Percentiles rank a stretch among this genome's conserved stretches.
Conservation (phyloP, 2,113 vertebrate species). For the Mugil cephalus region DNA sequence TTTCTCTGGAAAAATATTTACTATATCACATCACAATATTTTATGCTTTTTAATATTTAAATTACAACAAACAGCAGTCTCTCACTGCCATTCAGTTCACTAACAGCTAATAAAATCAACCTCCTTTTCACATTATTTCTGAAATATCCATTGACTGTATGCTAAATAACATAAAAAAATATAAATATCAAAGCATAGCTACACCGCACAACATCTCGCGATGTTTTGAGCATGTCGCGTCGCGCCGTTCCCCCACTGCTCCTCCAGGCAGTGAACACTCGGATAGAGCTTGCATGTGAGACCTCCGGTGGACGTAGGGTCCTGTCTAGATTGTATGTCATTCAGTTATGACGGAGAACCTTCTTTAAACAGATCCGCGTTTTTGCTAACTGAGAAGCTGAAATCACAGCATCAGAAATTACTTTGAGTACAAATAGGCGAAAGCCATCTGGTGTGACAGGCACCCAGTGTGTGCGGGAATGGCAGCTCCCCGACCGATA, state of each 20-base stretch:
- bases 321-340: constrained; percentile 2
- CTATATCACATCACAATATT: no score
- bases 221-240: not conserved
- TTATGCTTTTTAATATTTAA: no score
- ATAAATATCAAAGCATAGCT: no score
- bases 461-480: constrained; percentile 72
- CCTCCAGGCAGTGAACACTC: constrained; percentile 27
- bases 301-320: not conserved
- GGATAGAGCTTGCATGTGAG: constrained; percentile 27
- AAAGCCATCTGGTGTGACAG: constrained; percentile 40
- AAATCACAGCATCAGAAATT: constrained; percentile 15
- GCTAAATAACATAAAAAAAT: no score
- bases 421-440: constrained; percentile 5
- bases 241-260: not conserved
- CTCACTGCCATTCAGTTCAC: no score
- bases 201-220: constrained; percentile 48
- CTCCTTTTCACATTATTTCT: no score
- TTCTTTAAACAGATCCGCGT: not conserved
- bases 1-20: no score
- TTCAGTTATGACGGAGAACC: constrained; percentile 50
- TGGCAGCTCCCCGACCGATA: constrained; percentile 86
- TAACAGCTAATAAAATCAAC: no score
- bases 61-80: no score
- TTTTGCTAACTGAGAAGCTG: constrained; percentile 3
- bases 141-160: no score